Evolutionary conservation across 2,797 vertebrate species (phyloP).

Genomic region (Acrocephalus scirpaceus): DNA sequence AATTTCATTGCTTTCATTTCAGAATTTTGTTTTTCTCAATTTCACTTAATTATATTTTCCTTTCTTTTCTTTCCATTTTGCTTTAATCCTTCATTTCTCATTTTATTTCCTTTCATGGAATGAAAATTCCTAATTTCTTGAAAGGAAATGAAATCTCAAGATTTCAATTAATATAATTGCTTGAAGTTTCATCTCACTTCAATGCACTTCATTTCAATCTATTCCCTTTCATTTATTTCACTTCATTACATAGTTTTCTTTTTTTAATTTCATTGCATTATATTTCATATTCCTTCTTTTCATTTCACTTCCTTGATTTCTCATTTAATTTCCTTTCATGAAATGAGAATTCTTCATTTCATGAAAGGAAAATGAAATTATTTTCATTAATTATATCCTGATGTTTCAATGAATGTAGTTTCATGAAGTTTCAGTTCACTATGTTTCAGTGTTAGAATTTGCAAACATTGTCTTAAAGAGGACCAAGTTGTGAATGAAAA

Average conservation of each 20-base stretch:
- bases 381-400: no score
- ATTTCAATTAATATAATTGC: neutral
- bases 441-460: neutral
- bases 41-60: neutral
- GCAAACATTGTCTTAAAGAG: neutral
- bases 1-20: neutral
- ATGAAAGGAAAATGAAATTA: neutral
- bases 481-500: neutral
- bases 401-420: neutral
- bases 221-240: neutral
- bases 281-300: neutral
- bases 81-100: neutral
- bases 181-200: neutral
- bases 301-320: neutral
- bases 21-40: neutral
- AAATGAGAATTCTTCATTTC: neutral
- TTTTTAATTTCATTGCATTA: neutral
- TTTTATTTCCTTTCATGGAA: neutral
- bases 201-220: neutral
- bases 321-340: neutral
- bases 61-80: neutral
- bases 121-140: neutral
- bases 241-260: neutral
- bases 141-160: neutral
- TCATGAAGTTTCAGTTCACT: neutral